Evolutionary conservation across 2,888 invertebrate species (phyloP), one percentile per base, ranked within the genome.

Genomic region (Euplexia lucipara): DNA sequence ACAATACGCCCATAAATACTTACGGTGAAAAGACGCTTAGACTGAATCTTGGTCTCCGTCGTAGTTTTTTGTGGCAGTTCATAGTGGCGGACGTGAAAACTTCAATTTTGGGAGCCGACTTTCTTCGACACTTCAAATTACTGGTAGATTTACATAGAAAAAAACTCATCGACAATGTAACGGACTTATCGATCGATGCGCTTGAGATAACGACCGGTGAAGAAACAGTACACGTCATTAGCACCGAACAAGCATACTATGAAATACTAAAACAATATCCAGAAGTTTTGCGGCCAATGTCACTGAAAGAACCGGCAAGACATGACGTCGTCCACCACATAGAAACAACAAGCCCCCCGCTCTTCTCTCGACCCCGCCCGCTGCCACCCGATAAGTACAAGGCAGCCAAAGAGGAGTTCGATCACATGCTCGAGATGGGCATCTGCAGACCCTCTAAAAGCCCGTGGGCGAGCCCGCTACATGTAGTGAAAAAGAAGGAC

Each of bases 381-480:
- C 14, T 68, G 6, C 67, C 62, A 2, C 62, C 67, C 0, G 62
- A 68, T 54, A 26, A 54, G 20, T 54, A 67, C 12, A 51, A 59
- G 14, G 22, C 39, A 1, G 76, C 59, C 2, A 80, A 73, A 18
- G 53, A 71, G 39, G 79, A 79, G 30, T 77, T 81, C 9, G 48
- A 70, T 8, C 56, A 1, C n/a, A 37, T 37, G 52, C 14, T 39
- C 3, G 52, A 52, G 26, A 7, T 49, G 14, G 49, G 49, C 3
- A 49, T 49, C 4, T 34, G 34, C 14, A 49, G 63, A 18, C 81
- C 82, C 3, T 81, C 78, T 1, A 79, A 77, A 6, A 77, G 78
- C 26, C 61, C 74, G 8, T 82, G 82, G 82, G 69, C 82, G 83
- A n/a, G n/a, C n/a, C n/a, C n/a, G n/a, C n/a, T n/a, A n/a, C n/a